Evolutionary conservation across 2,113 vertebrate species (phyloP).

Genomic region (Nannospalax galili): DNA sequence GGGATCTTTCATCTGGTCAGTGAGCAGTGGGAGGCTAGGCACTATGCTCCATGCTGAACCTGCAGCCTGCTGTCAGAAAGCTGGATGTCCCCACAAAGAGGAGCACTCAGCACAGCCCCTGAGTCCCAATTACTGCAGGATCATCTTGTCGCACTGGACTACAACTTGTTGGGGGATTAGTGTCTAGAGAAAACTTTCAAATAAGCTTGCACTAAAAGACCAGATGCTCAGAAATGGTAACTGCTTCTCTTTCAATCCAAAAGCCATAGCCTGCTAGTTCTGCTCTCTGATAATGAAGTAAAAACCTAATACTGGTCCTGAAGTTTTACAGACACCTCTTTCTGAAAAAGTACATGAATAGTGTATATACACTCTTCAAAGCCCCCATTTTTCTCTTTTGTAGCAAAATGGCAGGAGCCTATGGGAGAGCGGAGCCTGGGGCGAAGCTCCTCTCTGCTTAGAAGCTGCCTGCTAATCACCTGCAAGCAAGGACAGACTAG

Average conservation of each 20-base stretch:
- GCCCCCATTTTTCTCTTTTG: slow-evolving; percentile 72
- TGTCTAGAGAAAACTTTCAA: slow-evolving; percentile 58
- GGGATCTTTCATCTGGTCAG: slow-evolving; percentile 43
- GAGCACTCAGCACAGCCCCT: background rate
- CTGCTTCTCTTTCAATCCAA: slow-evolving; percentile 52
- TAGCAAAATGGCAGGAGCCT: slow-evolving; percentile 73
- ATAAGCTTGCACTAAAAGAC: slow-evolving; percentile 48
- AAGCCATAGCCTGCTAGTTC: slow-evolving; percentile 52
- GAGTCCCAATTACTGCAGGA: background rate
- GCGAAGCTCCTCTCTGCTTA: slow-evolving; percentile 65
- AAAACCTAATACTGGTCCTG: slow-evolving; percentile 57
- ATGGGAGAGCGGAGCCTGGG: slow-evolving; percentile 65
- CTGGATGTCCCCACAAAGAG: background rate
- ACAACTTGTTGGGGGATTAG: slow-evolving; percentile 54
- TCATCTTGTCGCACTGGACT: slow-evolving; percentile 22
- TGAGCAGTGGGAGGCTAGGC: background rate
- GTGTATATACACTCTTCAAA: slow-evolving; percentile 73
- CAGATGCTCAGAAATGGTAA: background rate
- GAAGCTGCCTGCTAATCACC: slow-evolving; percentile 76
- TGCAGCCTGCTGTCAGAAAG: background rate
- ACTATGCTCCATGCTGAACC: background rate
- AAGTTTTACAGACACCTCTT: slow-evolving; percentile 61
- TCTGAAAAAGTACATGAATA: slow-evolving; percentile 65
- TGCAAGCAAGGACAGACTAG: slow-evolving; percentile 55
- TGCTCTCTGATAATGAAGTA: slow-evolving; percentile 67